These are phyloP conservation scores for Cryptocephalus moraei DNA, from an alignment of 2,888 invertebrate species.

Conservation along the genomic window DNA sequence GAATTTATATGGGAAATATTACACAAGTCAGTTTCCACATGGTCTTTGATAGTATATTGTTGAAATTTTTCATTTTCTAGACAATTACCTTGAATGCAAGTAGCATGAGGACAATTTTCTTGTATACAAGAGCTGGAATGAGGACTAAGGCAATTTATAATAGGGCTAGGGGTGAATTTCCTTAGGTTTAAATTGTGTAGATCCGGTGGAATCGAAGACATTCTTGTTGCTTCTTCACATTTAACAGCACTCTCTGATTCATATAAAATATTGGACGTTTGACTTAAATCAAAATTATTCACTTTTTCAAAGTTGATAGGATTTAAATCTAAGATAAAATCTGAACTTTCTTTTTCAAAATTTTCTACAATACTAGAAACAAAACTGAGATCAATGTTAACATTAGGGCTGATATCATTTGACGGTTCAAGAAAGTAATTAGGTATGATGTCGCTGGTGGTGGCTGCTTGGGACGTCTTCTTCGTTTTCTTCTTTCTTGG, in stretches of 20 bases:
- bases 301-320: neutral
- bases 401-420: neutral
- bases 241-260: conserved; percentile 11
- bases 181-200: conserved; percentile 7
- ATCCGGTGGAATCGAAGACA: conserved; percentile 8
- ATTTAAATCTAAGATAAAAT: conserved; percentile 1
- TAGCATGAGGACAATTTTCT: neutral
- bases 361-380: conserved; percentile 6
- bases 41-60: neutral
- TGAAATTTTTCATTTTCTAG: conserved; percentile 1
- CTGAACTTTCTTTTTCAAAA: conserved; percentile 2
- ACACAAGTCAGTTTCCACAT: neutral
- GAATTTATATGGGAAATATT: neutral
- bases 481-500: neutral
- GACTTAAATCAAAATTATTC: neutral
- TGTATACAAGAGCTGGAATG: conserved; percentile 6
- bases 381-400: conserved; percentile 3
- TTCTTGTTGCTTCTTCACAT: conserved; percentile 14
- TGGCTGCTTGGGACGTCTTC: neutral
- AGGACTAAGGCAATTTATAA: conserved; percentile 8
- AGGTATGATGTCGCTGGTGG: neutral
- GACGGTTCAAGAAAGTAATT: neutral
- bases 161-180: conserved; percentile 11
- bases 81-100: neutral
- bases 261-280: neutral